Percentiles rank a stretch among this genome's conserved stretches.
Conservation (phyloP, 2,797 vertebrate species). For the Cyclura pinguis region DNA sequence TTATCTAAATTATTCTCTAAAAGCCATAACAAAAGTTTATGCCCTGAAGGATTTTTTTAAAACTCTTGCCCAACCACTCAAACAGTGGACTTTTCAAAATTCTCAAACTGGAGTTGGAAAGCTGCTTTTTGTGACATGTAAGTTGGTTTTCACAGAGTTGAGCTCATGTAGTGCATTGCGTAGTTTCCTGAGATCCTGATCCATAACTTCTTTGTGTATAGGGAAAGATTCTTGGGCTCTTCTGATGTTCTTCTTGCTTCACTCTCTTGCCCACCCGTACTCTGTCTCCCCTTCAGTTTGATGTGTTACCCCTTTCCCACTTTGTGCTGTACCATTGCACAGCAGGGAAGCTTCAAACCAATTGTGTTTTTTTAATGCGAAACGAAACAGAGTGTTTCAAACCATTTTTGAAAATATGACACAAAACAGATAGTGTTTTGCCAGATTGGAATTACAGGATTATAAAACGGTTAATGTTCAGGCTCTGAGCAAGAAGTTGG, state of each 20-base stretch:
- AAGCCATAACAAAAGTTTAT: background rate
- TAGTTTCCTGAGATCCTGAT: no score
- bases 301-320: background rate
- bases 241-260: no score
- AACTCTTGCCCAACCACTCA: no score
- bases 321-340: background rate
- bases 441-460: background rate
- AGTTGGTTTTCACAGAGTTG: no score
- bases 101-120: no score
- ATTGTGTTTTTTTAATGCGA: background rate
- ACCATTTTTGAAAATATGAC: no score
- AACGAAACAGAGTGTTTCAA: background rate
- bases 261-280: background rate
- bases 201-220: no score
- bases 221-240: no score
- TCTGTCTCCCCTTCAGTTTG: background rate
- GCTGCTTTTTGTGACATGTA: no score
- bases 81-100: no score
- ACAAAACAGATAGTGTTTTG: background rate
- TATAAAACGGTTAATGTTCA: background rate
- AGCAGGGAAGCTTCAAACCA: background rate
- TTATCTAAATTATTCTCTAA: no score
- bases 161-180: no score
- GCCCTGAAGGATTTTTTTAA: background rate
- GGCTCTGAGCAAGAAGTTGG: background rate